A percentile compares a stretch with the other conserved stretches of the same genome.
Evolutionary conservation across 2,113 vertebrate genomes (phyloP).

Genomic region (Synchiropus splendidus): DNA sequence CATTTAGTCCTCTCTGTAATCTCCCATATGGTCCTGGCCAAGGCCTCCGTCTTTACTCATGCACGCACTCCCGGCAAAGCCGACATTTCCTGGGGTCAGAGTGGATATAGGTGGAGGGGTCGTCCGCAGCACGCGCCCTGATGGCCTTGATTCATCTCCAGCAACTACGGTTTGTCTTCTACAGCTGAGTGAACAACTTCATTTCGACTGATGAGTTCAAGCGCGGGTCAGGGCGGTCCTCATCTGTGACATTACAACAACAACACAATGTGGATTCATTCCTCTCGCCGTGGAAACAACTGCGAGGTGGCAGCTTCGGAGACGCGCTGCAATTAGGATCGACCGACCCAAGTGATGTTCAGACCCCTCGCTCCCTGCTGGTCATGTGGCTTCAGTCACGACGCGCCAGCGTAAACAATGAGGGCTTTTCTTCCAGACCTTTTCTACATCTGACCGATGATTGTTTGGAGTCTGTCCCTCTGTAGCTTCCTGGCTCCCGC

Average conservation of each 20-base stretch:
- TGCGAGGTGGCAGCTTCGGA: slow-evolving; percentile 27
- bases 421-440: slow-evolving; percentile 41
- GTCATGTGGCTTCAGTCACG: slow-evolving; percentile 41
- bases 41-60: slow-evolving; percentile 50
- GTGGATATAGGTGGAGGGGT: slow-evolving; percentile 57
- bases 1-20: slow-evolving; percentile 84
- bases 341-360: slow-evolving; percentile 31
- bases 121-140: slow-evolving; percentile 62
- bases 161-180: slow-evolving; percentile 92
- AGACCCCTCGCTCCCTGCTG: not conserved
- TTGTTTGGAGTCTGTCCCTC: slow-evolving; percentile 47
- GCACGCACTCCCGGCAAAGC: slow-evolving; percentile 22
- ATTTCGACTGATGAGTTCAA: slow-evolving; percentile 99
- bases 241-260: slow-evolving; percentile 85
- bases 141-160: slow-evolving; percentile 89
- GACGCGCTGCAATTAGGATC: slow-evolving; percentile 60
- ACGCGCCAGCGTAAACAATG: slow-evolving; percentile 50
- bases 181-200: slow-evolving; percentile 98
- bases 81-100: slow-evolving; percentile 74
- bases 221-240: slow-evolving; percentile 88
- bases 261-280: slow-evolving; percentile 85
- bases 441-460: slow-evolving; percentile 50
- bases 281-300: slow-evolving; percentile 73
- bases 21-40: slow-evolving; percentile 77
- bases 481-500: slow-evolving; percentile 41